Evolutionary conservation across 2,113 vertebrate genomes (phyloP), one percentile per base, ranked within the genome.

Genomic region (Albula goreensis): DNA sequence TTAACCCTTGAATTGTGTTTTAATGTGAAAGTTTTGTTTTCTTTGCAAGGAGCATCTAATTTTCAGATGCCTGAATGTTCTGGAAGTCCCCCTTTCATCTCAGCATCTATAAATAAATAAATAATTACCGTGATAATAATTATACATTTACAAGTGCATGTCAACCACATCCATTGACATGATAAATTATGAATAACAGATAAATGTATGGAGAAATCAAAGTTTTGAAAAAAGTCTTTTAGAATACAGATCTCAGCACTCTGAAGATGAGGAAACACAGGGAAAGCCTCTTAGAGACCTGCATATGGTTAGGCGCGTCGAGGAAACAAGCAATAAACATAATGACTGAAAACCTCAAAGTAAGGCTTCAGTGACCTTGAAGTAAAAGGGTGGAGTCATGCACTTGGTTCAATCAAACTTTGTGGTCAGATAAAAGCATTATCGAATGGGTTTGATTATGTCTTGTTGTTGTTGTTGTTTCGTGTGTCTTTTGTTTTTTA

Each of bases 331-430:
- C n/a, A 78, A 83, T 83, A 79, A 83, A 87, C 82, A 60, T 80
- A 63, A 83, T 80, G 77, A 53, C 31, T 31, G 57, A 13, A 82
- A 82, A 82, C 85, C 85, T 81, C 80, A 86, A 86, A 78, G 53
- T 80, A 22, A 87, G 31, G 41, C n/a, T 80, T 49, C 50, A 48
- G 57, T 12, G 50, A 78, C 66, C 79, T 82, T 82, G 80, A 56
- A 74, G 50, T 25, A 74, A 50, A 82, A 51, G 63, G n/a, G 60
- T 48, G 31, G 49, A 74, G 81, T 56, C 25, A 80, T 57, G 25
- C 48, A 25, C n/a, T 66, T 51, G 6, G 31, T 22, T 82, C 79
- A 82, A 51, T 74, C 66, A 80, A 81, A 51, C 78, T 81, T 56
- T 80, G 83, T 57, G 25, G 80, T 82, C 17, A 11, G 22, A 74